Percentiles rank a stretch among this genome's conserved stretches.
Evolutionary conservation across 64 coral and sea anemone species (phyloP).

Genomic region (Pocillopora damicornis): DNA sequence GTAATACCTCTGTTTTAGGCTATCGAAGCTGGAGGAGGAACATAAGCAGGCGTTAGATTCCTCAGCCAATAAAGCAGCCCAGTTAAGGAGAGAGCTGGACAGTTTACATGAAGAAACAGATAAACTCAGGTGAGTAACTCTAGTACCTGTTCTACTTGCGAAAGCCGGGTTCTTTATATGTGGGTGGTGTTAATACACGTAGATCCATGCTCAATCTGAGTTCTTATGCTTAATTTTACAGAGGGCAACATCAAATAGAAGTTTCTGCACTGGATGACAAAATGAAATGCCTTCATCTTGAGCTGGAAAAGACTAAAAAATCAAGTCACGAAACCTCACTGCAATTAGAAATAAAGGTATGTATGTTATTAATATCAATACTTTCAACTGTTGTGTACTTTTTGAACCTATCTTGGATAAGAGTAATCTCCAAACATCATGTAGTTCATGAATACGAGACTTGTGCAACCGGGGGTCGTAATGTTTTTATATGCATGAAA

Average conservation of each 20-base stretch:
- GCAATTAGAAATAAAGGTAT: slow-evolving; percentile 51
- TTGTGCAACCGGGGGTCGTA: neutral
- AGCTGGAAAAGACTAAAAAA: slow-evolving; percentile 55
- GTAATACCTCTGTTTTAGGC: neutral
- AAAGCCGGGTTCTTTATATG: neutral
- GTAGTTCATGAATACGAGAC: neutral
- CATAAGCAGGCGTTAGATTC: slow-evolving; percentile 49
- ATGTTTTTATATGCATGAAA: neutral
- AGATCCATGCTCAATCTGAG: neutral
- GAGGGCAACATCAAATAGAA: slow-evolving; percentile 52
- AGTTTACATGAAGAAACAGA: slow-evolving; percentile 49
- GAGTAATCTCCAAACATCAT: neutral
- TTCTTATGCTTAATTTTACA: neutral
- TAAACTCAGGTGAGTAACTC: slow-evolving; percentile 29
- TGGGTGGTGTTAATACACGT: neutral
- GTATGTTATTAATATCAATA: neutral
- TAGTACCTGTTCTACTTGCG: neutral
- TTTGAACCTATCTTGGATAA: neutral
- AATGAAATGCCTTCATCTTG: slow-evolving; percentile 27
- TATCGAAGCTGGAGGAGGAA: slow-evolving; percentile 58
- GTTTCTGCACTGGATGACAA: slow-evolving; percentile 43
- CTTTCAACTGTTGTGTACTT: neutral
- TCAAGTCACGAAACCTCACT: slow-evolving; percentile 44
- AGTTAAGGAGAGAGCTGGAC: slow-evolving; percentile 39
- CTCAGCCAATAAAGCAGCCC: slow-evolving; percentile 6